A percentile compares a stretch with the other conserved stretches of the same genome.
phyloP scores from a whole-genome alignment of 1,140 invertebrate genomes.

The Mycetomoellerius zeteki region DNA sequence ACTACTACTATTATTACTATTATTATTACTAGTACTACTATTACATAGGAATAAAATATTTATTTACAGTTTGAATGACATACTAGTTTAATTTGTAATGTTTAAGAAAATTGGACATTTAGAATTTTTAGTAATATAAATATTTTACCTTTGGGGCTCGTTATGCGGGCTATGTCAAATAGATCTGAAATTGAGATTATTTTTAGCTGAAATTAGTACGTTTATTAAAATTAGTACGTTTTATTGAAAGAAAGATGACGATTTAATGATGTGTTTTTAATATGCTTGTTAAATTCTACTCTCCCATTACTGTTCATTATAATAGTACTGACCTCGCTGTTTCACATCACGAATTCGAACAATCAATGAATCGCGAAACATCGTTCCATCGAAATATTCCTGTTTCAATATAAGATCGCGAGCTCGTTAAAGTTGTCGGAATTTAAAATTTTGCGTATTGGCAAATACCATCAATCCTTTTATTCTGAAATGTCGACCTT shows the following conservation, averaged over 20 bases:
- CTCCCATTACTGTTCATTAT: not conserved
- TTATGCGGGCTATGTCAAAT: not conserved
- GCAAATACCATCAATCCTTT: not conserved
- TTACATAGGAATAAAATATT: not conserved
- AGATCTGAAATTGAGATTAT: conserved; percentile 1
- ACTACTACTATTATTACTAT: too few species aligned
- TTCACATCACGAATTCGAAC: conserved; percentile 45
- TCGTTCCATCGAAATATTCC: conserved; percentile 20
- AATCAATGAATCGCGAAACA: conserved; percentile 49
- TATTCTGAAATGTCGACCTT: not conserved
- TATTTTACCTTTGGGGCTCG: not conserved
- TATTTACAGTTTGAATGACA: not conserved
- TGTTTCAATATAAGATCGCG: not conserved
- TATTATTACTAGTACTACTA: too few species aligned
- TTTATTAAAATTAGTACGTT: not conserved
- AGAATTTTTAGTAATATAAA: not conserved
- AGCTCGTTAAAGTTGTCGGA: not conserved
- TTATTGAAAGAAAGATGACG: not conserved
- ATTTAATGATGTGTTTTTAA: conserved; percentile 2
- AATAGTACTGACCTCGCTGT: not conserved
- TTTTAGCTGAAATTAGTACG: not conserved
- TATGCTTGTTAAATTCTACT: conserved; percentile 13
- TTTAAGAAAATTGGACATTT: not conserved
- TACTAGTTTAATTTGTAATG: not conserved
- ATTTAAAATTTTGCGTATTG: not conserved